Evolutionary conservation across 2,797 vertebrate genomes (phyloP), one percentile per base, ranked within the genome.

Genomic region (Phrynocephalus forsythii): DNA sequence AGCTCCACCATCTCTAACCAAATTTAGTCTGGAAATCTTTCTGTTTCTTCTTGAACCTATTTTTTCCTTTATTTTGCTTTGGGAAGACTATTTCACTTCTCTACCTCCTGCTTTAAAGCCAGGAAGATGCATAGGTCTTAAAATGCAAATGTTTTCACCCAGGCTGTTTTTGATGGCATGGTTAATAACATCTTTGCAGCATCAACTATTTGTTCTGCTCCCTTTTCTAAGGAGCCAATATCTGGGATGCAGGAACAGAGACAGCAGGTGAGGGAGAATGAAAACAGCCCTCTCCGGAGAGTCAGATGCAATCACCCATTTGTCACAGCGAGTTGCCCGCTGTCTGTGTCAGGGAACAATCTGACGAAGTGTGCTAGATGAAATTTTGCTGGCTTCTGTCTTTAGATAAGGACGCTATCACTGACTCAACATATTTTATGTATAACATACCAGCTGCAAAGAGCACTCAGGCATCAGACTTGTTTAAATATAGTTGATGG

Each of bases 401-500:
- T 97, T 97, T 96, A 98, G 99, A 99, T 99, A 99, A 99, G 98
- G 95, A 94, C 67, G 80, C 98, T 99, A 99, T 99, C 98, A 97
- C 98, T 98, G 97, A 98, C 98, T 97, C 97, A 97, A 98, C 98
- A 98, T 99, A 98, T 98, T 99, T 99, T 98, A 99, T 98, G 98
- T 99, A 98, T 98, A 98, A 98, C 98, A 98, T 98, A 98, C 95
- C 98, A 96, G 97, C 98, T 97, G 96, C 97, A 97, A 98, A 98
- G 98, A 96, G 98, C 97, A 98, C 98, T 98, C 98, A 98, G 98
- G 98, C 98, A 98, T 98, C 97, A 97, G 97, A 97, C 97, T 98
- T 98, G 98, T 99, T 98, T 98, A 98, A 99, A 99, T 98, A 97
- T 98, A 96, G 94, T 96, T 97, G 98, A 99, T 99, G 95, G 93